These are phyloP conservation scores for Gobiocypris rarus DNA, from an alignment of 2,113 vertebrate genomes.

Conservation along the genomic window DNA sequence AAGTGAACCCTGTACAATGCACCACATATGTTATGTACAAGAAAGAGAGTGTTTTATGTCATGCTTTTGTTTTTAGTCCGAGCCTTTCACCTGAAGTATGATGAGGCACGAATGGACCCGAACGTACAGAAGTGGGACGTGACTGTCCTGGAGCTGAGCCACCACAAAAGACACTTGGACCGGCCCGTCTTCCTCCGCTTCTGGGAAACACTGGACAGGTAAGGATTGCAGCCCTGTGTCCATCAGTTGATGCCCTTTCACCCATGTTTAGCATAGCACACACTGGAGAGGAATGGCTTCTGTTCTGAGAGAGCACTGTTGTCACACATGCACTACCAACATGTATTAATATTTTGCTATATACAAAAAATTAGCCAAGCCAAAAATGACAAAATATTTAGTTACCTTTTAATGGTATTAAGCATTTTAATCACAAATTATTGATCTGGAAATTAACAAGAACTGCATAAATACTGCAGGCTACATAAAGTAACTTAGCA, in stretches of 20 bases:
- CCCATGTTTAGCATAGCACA: not conserved
- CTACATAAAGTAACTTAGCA: too few species aligned
- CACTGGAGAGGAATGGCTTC: not conserved
- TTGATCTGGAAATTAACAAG: too few species aligned
- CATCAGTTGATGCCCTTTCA: too few species aligned
- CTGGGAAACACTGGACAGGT: slow-evolving; percentile 99
- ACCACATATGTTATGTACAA: not conserved
- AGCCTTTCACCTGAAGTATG: slow-evolving; percentile 98
- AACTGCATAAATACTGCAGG: too few species aligned
- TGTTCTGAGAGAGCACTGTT: not conserved
- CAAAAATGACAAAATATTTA: too few species aligned
- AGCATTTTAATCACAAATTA: too few species aligned
- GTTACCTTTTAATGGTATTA: too few species aligned
- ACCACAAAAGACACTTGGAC: slow-evolving; percentile 96
- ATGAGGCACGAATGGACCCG: slow-evolving; percentile 93
- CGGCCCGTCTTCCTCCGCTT: slow-evolving; percentile 94
- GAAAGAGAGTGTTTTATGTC: not conserved
- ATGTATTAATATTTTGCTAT: too few species aligned
- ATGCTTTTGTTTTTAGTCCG: slow-evolving; percentile 79
- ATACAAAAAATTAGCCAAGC: too few species aligned
- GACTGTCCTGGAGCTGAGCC: slow-evolving; percentile 94
- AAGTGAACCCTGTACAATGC: not conserved
- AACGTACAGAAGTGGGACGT: slow-evolving; percentile 99
- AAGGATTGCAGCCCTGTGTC: slow-evolving; percentile 29
- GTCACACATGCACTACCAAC: too few species aligned